These are phyloP conservation scores for Caenorhabditis plicata DNA, from an alignment of 2,888 invertebrate species.

Conservation along the genomic window DNA sequence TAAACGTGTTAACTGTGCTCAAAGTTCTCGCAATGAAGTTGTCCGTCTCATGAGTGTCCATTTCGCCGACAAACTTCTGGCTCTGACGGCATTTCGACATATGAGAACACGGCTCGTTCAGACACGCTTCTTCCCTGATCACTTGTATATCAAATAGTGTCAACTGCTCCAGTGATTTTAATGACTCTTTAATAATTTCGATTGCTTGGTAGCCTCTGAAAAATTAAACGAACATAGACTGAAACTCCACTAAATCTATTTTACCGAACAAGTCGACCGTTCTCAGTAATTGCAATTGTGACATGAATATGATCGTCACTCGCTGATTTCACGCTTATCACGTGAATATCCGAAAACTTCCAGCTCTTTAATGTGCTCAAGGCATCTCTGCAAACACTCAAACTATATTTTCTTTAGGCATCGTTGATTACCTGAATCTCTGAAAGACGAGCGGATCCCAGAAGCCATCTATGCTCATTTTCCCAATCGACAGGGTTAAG, in stretches of 20 bases:
- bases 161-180: conserved; percentile 38
- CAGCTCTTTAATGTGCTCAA: conserved; percentile 32
- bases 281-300: conserved; percentile 27
- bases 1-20: conserved; percentile 55
- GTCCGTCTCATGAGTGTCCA: conserved; percentile 54
- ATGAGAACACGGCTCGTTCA: conserved; percentile 61
- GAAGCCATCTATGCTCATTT: conserved; percentile 52
- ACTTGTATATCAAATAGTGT: conserved; percentile 45
- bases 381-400: conserved; percentile 24
- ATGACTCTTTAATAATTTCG: conserved; percentile 40
- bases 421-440: conserved; percentile 40
- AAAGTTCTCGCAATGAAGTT: conserved; percentile 58
- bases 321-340: conserved; percentile 30
- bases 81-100: conserved; percentile 59
- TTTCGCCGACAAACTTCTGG: conserved; percentile 53
- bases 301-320: conserved; percentile 29
- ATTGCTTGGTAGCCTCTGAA: conserved; percentile 53
- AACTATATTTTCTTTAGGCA: neutral
- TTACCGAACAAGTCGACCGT: conserved; percentile 28
- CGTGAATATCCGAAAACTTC: conserved; percentile 33
- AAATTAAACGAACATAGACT: neutral
- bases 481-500: conserved; percentile 44
- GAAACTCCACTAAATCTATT: neutral
- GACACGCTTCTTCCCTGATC: conserved; percentile 52
- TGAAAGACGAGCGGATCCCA: conserved; percentile 54